Evolutionary conservation across 2,888 invertebrate genomes (phyloP).

Genomic region (Oithona nana): DNA sequence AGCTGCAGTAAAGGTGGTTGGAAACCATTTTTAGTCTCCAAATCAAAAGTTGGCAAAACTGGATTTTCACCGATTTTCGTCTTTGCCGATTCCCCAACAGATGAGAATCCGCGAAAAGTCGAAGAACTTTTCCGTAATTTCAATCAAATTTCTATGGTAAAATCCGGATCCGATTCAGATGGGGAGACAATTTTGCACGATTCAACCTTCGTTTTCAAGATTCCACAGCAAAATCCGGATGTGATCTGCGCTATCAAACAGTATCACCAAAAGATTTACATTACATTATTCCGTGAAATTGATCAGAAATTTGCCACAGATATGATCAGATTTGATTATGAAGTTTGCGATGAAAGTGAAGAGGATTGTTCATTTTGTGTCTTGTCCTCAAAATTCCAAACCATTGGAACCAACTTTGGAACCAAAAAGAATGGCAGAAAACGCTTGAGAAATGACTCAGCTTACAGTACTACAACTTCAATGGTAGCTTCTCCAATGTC

Average conservation of each 20-base stretch:
- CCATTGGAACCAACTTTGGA: not conserved
- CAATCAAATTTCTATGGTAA: not conserved
- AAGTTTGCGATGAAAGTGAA: not conserved
- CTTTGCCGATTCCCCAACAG: not conserved
- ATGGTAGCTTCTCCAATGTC: no score
- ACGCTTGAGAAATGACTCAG: no score
- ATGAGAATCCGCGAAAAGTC: not conserved
- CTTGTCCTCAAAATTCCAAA: not conserved
- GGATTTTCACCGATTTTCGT: not conserved
- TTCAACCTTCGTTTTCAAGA: not conserved
- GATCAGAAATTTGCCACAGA: not conserved
- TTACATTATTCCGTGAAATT: not conserved
- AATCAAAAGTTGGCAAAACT: not conserved
- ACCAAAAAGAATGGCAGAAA: no score
- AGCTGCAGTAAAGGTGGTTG: not conserved
- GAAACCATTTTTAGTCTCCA: not conserved
- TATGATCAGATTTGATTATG: not conserved
- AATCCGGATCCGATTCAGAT: no score
- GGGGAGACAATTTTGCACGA: not conserved
- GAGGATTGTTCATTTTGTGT: not conserved
- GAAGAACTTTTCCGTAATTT: not conserved
- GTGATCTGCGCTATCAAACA: not conserved
- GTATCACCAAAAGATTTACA: not conserved
- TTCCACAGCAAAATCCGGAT: not conserved
- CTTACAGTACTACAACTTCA: no score